Evolutionary conservation across 2,113 vertebrate genomes (phyloP).

Genomic region (Corythornis madagascariensis): DNA sequence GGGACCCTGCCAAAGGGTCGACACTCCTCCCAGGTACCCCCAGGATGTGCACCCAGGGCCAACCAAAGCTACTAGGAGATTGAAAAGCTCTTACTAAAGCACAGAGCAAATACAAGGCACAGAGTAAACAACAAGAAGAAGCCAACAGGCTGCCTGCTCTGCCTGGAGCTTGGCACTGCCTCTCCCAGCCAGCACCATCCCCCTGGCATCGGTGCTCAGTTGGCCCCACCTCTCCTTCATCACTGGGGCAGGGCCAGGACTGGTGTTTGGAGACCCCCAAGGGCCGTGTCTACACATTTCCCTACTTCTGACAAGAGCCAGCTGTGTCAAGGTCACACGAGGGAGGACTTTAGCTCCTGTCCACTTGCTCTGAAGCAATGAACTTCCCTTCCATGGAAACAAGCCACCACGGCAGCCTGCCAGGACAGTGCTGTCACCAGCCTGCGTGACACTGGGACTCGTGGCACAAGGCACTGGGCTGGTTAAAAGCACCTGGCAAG

Average conservation of each 20-base stretch:
- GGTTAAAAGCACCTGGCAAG: neutral
- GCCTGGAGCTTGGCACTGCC: neutral
- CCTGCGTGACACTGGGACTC: neutral
- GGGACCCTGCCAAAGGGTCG: neutral
- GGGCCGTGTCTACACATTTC: neutral
- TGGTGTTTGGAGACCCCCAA: neutral
- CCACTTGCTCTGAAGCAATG: neutral
- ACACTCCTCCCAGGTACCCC: neutral
- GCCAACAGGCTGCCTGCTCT: neutral
- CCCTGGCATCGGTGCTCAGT: neutral
- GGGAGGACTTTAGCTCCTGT: neutral
- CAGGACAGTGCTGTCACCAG: neutral
- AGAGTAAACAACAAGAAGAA: neutral
- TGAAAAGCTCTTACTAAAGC: neutral
- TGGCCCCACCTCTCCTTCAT: neutral
- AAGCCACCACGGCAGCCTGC: fast-evolving
- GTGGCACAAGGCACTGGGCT: neutral
- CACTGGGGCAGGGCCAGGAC: too few species aligned
- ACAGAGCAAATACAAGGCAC: neutral
- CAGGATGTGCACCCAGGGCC: neutral
- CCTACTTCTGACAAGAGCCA: neutral
- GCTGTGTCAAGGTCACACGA: neutral
- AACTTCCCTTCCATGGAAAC: neutral
- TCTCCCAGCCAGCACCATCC: neutral
- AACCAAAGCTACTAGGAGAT: neutral